These are phyloP conservation scores for Odontamblyopus rebecca DNA, from an alignment of 2,797 vertebrate genomes.

Conservation along the genomic window DNA sequence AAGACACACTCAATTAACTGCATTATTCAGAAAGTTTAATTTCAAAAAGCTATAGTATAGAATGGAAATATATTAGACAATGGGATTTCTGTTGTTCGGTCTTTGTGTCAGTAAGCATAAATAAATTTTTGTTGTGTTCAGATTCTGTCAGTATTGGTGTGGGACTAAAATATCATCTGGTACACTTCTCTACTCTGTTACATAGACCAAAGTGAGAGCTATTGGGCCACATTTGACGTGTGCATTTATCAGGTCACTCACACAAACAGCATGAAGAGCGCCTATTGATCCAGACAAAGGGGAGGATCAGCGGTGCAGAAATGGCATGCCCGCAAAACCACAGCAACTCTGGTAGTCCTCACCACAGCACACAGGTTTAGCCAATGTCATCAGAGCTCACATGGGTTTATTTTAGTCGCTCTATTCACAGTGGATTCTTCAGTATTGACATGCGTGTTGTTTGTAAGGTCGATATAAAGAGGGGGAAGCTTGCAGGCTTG, in stretches of 20 bases:
- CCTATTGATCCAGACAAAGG: constrained; percentile 41
- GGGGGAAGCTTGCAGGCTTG: too few relatives aligned
- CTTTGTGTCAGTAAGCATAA: too few relatives aligned
- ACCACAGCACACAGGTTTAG: constrained; percentile 25
- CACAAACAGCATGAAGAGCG: constrained; percentile 38
- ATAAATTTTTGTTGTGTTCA: neutral
- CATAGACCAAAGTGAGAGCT: constrained; percentile 14
- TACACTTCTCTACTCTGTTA: constrained; percentile 18
- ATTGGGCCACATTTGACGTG: constrained; percentile 19
- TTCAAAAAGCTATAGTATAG: too few relatives aligned
- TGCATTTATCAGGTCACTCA: constrained; percentile 41
- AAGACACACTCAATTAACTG: too few relatives aligned
- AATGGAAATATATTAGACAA: too few relatives aligned
- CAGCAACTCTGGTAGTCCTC: constrained; percentile 34
- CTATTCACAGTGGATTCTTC: neutral
- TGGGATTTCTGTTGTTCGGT: too few relatives aligned
- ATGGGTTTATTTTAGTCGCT: neutral
- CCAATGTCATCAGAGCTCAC: neutral
- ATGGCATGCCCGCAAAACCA: constrained; percentile 30
- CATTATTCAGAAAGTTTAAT: too few relatives aligned
- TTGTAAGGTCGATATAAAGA: too few relatives aligned
- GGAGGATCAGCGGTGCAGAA: constrained; percentile 30
- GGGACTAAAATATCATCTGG: neutral
- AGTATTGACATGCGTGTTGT: too few relatives aligned
- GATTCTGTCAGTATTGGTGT: neutral